Evolutionary conservation across 2,888 invertebrate species (phyloP), one percentile per base, ranked within the genome.

Genomic region (Bombyx huttoni): DNA sequence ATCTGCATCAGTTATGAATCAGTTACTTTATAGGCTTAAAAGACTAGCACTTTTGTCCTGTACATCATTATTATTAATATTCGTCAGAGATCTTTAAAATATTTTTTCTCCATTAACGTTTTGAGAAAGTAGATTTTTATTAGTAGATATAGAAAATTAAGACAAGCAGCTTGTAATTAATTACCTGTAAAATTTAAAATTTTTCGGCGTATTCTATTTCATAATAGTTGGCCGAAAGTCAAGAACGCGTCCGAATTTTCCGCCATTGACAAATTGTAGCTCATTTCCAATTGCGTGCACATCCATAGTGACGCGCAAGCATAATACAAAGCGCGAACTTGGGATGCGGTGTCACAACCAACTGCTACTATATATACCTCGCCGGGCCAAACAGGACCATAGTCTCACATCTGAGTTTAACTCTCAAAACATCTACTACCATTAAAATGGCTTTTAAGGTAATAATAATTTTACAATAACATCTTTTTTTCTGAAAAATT

Each of bases 241-340:
- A 84, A 85, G 78, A 75, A 73, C 76, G 65, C 68, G 68, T 70
- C 67, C 68, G 68, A 75, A 78, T 81, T 84, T 81, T 81, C 83
- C 82, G 72, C 78, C 81, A 76, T 81, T 84, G 78, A 81, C 83
- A 78, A 82, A 85, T 70, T 79, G 70, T 71, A 68, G 64, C 83
- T 86, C 85, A 86, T 86, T 86, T 80, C 64, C 74, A 81, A 85
- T 86, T 84, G 73, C 85, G 68, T 67, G 75, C 86, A 84, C 86
- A 85, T 83, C 70, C 77, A 64, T 67, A 75, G 70, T 75, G 77
- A 78, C 75, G 80, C 81, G 75, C 72, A 67, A 59, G 64, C 61
- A 78, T 72, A 81, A 85, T 85, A 82, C 85, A 78, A 83, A 85
- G 68, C 71, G 72, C 68, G 76, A 74, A 77, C 81, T 82, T 83